Evolutionary conservation across 37 sponge, comb jelly and placozoan species (phyloP), one percentile per base, ranked within the genome.

Genomic region (Haliclona indistincta): DNA sequence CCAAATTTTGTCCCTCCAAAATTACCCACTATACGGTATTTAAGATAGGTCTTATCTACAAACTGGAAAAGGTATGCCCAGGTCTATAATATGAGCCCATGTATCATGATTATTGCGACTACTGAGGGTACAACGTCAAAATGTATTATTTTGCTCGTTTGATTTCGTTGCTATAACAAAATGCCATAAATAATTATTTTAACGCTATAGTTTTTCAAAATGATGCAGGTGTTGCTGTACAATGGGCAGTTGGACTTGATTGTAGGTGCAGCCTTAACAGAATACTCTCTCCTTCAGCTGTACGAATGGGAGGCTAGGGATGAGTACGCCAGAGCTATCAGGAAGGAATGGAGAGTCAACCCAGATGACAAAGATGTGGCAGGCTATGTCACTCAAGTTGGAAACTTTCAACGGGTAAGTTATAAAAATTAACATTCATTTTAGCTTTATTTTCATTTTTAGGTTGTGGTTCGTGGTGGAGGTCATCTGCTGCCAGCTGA

Each of bases 221-320:
- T 6, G 33, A 10, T 45, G 20, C 60, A 89, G 90, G 85, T 82
- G 7, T 56, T 94, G 52, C 66, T 94, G 47, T 94, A 91, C 74
- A 94, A 87, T 76, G 95, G 95, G 4, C 88, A 94, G 69, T 45
- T 94, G 63, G 95, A 94, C 43, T 49, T 94, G 25, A 87, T 94
- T 63, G 91, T 94, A 23, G 95, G 89, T 43, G 80, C 67, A 2
- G 84, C 93, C 2, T 63, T 92, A 54, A 88, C 89, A 0, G 85
- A 87, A 45, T 58, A 63, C 36, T 81, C 69, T 41, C 77, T 89
- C 56, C 11, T 11, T 19, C 20, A 56, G 41, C 70, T 77, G n/a
- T 61, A 89, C 10, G 30, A 79, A 11, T 94, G 95, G 95, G 61
- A 73, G n/a, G 92, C 88, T 15, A 33, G 26, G 11, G 54, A 51